phyloP scores from a whole-genome alignment of 2,888 invertebrate species.

The Drosophila anceps region DNA sequence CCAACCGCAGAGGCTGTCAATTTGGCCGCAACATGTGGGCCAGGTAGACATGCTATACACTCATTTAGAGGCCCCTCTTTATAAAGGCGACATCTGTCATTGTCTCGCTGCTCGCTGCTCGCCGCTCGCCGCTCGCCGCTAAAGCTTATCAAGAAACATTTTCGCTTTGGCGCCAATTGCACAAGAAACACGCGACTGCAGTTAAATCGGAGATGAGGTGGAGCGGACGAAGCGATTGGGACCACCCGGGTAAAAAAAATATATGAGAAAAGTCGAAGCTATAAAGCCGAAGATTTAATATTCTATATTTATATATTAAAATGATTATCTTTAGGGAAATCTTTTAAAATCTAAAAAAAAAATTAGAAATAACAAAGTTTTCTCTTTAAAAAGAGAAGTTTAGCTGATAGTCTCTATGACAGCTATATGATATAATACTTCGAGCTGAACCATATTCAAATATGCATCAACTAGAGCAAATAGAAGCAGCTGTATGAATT shows the following conservation, averaged over 20 bases:
- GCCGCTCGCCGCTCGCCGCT: constrained; percentile 5
- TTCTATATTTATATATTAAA: not conserved
- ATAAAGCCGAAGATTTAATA: not conserved
- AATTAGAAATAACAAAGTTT: not conserved
- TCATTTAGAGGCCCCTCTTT: constrained; percentile 40
- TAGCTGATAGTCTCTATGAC: not conserved
- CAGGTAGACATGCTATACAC: constrained; percentile 49
- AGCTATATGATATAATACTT: not conserved
- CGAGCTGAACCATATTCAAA: no score
- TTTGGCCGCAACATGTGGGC: constrained; percentile 53
- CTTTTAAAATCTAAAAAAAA: no score
- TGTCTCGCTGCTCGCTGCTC: constrained; percentile 32
- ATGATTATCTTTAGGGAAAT: not conserved
- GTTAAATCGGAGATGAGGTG: constrained; percentile 10
- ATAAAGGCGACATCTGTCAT: constrained; percentile 44
- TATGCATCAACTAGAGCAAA: not conserved
- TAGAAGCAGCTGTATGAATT: not conserved
- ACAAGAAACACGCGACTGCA: constrained; percentile 49
- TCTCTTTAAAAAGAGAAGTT: not conserved
- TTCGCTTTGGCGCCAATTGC: constrained; percentile 77
- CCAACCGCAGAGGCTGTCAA: constrained; percentile 21
- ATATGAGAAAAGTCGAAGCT: constrained; percentile 12
- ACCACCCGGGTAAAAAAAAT: constrained; percentile 48
- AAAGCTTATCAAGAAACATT: constrained; percentile 71
- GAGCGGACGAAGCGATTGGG: constrained; percentile 6